phyloP scores from a whole-genome alignment of 2,888 invertebrate species.

The Cordylochernes scorpioides region DNA sequence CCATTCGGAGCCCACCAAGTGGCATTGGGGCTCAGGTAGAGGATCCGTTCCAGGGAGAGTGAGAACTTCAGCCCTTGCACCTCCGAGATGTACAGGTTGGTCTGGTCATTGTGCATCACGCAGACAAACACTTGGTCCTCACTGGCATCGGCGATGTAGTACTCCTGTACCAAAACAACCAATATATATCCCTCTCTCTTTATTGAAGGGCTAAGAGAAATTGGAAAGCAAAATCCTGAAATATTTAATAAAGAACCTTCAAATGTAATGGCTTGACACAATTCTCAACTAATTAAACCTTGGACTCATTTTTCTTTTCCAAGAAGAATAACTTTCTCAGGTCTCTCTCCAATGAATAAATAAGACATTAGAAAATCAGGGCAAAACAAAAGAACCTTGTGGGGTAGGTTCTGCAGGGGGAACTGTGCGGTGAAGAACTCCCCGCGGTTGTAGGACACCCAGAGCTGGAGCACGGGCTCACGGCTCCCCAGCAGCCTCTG shows the following conservation, averaged over 20 bases:
- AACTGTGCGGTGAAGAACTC: conserved; percentile 45
- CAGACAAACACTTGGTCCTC: conserved; percentile 43
- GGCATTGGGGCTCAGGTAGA: conserved; percentile 54
- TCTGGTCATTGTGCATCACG: conserved; percentile 43
- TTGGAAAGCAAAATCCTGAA: conserved; percentile 1
- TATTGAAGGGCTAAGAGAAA: neutral
- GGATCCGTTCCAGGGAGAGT: conserved; percentile 45
- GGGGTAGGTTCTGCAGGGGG: no score
- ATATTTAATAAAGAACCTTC: conserved; percentile 2
- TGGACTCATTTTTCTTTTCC: no score
- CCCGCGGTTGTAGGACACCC: conserved; percentile 44
- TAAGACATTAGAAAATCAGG: no score
- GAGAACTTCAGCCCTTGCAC: conserved; percentile 40
- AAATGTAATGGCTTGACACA: neutral
- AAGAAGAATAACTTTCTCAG: no score
- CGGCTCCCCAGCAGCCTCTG: no score
- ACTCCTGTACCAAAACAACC: no score
- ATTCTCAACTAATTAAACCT: no score
- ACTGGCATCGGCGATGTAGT: conserved; percentile 56
- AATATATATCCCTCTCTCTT: neutral
- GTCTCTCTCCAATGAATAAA: no score
- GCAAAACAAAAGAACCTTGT: no score
- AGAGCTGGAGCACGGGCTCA: conserved; percentile 41
- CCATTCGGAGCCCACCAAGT: conserved; percentile 21
- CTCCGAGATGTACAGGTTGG: conserved; percentile 55